These are phyloP conservation scores for Zeuzera pyrina DNA, from an alignment of 2,888 invertebrate genomes.

Conservation along the genomic window DNA sequence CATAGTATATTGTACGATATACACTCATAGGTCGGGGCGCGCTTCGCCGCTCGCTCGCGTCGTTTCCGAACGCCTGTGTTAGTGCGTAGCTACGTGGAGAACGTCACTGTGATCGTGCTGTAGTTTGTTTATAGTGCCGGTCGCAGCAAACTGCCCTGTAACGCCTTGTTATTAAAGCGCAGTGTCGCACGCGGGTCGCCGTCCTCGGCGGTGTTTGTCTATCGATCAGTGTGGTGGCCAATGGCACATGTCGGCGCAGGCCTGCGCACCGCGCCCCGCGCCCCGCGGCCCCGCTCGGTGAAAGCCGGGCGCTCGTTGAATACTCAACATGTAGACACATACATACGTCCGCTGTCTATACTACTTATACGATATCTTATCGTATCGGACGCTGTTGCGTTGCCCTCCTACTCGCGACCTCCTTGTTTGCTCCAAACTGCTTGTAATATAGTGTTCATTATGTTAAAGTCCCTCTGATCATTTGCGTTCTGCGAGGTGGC, in stretches of 20 bases:
- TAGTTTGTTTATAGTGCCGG: slow-evolving; percentile 75
- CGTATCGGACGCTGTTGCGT: slow-evolving; percentile 33
- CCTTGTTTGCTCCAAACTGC: no score
- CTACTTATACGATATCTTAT: slow-evolving; percentile 38
- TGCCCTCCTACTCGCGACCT: slow-evolving; percentile 15
- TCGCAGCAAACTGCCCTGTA: slow-evolving; percentile 50
- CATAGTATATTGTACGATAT: slow-evolving; percentile 54
- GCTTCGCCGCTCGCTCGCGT: slow-evolving; percentile 57
- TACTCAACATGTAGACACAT: no score
- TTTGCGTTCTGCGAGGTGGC: slow-evolving; percentile 21
- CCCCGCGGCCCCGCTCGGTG: slow-evolving; percentile 40
- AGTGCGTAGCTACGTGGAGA: slow-evolving; percentile 52
- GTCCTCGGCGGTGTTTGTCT: slow-evolving; percentile 73
- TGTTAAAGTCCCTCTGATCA: no score
- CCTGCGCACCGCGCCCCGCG: slow-evolving; percentile 66
- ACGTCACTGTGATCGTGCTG: slow-evolving; percentile 57
- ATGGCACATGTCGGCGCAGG: slow-evolving; percentile 74
- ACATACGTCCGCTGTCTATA: slow-evolving; percentile 23
- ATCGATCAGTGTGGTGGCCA: slow-evolving; percentile 77
- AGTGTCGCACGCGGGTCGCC: slow-evolving; percentile 62
- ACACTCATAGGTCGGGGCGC: slow-evolving; percentile 51
- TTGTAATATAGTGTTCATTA: no score
- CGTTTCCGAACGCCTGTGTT: slow-evolving; percentile 50
- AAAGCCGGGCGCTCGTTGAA: slow-evolving; percentile 51
- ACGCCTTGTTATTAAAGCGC: slow-evolving; percentile 39